A percentile compares a stretch with the other conserved stretches of the same genome.
phyloP scores from a whole-genome alignment of 2,797 vertebrate genomes.

The Pteropus rufus region DNA sequence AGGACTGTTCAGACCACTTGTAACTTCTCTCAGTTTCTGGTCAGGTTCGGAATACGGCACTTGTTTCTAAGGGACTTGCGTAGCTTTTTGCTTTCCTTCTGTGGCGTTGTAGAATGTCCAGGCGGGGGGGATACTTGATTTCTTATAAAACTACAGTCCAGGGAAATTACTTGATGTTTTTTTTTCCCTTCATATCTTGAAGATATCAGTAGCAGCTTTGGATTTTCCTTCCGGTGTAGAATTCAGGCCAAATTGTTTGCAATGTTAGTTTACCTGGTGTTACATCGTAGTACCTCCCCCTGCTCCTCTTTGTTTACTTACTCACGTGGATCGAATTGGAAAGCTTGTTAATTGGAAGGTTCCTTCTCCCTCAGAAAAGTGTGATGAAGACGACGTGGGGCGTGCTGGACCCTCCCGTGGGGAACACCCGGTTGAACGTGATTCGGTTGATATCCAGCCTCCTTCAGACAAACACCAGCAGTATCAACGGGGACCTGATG shows the following conservation, averaged over 20 bases:
- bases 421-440: constrained; percentile 95
- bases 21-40: not conserved
- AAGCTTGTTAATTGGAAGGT: constrained; percentile 4
- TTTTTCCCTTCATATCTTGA: not conserved
- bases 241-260: not conserved
- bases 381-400: constrained; percentile 99
- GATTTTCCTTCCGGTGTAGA: not conserved
- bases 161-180: not conserved
- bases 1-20: not conserved
- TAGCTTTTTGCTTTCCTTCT: not conserved
- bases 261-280: not conserved
- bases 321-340: not conserved
- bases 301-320: not conserved
- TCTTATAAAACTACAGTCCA: not conserved
- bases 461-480: constrained; percentile 93
- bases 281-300: not conserved
- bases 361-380: constrained; percentile 86
- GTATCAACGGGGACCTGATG: constrained; percentile 94
- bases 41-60: not conserved
- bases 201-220: not conserved
- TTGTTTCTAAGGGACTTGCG: too few relatives aligned
- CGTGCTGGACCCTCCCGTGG: constrained; percentile 95
- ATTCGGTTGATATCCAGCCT: constrained; percentile 96
- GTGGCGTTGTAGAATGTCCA: not conserved
- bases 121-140: not conserved